These are phyloP conservation scores for Hetaerina americana DNA, from an alignment of 1,140 invertebrate genomes.

Conservation along the genomic window DNA sequence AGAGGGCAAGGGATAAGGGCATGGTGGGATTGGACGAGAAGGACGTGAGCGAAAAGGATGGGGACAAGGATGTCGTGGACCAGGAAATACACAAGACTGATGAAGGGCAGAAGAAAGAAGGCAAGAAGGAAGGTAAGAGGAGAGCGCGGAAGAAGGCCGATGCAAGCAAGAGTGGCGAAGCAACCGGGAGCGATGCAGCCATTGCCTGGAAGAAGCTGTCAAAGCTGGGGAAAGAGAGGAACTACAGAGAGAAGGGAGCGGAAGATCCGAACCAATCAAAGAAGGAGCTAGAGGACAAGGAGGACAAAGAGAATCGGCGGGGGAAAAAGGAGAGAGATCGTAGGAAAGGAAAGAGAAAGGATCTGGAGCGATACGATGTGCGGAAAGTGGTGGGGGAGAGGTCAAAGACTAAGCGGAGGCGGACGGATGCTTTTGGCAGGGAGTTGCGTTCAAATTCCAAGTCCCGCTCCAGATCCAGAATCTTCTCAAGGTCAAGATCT, in stretches of 20 bases:
- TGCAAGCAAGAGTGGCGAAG: neutral
- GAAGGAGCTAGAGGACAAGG: conserved; percentile 27
- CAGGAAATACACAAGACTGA: conserved; percentile 10
- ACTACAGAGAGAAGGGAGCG: conserved; percentile 58
- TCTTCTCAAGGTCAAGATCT: conserved; percentile 23
- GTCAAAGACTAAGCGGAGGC: conserved; percentile 31
- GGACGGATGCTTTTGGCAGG: conserved; percentile 67
- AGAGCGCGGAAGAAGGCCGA: conserved; percentile 36
- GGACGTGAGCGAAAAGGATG: conserved; percentile 29
- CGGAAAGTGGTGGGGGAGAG: conserved; percentile 59
- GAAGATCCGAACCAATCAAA: conserved; percentile 24
- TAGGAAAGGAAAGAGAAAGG: conserved; percentile 59
- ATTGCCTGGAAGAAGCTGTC: conserved; percentile 67
- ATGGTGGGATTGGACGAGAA: conserved; percentile 16
- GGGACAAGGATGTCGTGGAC: conserved; percentile 22
- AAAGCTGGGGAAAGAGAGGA: conserved; percentile 63
- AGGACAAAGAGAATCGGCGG: conserved; percentile 24
- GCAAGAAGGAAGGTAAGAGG: conserved; percentile 43
- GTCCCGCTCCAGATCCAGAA: conserved; percentile 20
- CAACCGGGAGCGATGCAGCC: conserved; percentile 22
- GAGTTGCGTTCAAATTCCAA: conserved; percentile 30
- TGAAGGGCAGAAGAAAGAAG: conserved; percentile 10
- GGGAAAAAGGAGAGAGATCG: conserved; percentile 25
- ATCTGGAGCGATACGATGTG: conserved; percentile 69
- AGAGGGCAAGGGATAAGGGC: conserved; percentile 22